A percentile compares a stretch with the other conserved stretches of the same genome.
phyloP scores from a whole-genome alignment of 2,888 invertebrate species.

The Atrina japonica region DNA sequence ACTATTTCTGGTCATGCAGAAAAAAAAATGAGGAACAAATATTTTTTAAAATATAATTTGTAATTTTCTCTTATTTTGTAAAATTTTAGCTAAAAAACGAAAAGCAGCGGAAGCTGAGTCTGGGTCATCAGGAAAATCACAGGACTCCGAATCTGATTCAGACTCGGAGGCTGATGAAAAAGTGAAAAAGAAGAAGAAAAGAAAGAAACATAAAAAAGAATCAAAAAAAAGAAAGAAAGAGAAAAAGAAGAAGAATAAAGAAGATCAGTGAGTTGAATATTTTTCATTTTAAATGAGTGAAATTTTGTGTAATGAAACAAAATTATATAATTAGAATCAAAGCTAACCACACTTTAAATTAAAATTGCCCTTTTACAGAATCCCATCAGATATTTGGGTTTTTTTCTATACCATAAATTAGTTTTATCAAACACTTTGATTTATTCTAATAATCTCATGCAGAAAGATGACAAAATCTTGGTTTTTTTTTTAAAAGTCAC shows the following conservation, averaged over 20 bases:
- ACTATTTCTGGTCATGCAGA: too few relatives aligned
- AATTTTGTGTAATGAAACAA: too few relatives aligned
- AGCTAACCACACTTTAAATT: neutral
- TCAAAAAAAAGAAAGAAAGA: conserved; percentile 64
- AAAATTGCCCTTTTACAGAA: neutral
- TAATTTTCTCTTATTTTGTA: too few relatives aligned
- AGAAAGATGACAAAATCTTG: too few relatives aligned
- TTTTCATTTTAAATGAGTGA: too few relatives aligned
- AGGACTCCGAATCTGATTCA: conserved; percentile 60
- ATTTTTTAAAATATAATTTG: too few relatives aligned
- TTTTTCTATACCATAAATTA: too few relatives aligned
- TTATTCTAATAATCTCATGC: too few relatives aligned
- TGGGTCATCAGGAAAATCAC: conserved; percentile 48
- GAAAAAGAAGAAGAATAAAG: conserved; percentile 63
- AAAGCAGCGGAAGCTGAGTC: conserved; percentile 57
- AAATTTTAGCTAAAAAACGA: conserved; percentile 63
- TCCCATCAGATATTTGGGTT: too few relatives aligned
- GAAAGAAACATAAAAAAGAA: conserved; percentile 72
- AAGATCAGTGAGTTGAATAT: conserved; percentile 34
- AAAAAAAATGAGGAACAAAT: too few relatives aligned
- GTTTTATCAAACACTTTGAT: too few relatives aligned
- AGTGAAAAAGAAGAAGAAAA: conserved; percentile 66
- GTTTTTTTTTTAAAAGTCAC: too few relatives aligned
- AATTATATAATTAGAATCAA: neutral
- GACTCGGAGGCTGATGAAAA: conserved; percentile 57